Base-by-base conservation (phyloP, 2,888 invertebrate genomes). In the Xylota segnis region DNA sequence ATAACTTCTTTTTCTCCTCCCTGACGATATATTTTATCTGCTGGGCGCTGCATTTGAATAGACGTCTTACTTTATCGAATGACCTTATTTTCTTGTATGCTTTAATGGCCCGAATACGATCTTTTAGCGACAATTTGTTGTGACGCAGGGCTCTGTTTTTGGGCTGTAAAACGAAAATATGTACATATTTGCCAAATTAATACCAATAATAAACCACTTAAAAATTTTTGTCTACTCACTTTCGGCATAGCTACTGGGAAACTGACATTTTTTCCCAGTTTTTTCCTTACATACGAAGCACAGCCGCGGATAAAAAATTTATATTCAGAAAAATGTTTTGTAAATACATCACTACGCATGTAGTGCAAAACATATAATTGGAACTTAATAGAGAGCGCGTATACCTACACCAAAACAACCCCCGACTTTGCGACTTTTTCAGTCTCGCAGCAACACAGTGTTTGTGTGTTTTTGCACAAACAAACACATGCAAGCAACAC, bases 201-300 rank as follows among this genome's bases (percentile, higher is more conserved):
- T 9, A 37, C 6, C n/a, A n/a, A n/a, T 23, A 12, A 14, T 14
- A 14, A 52, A 27, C 4, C n/a, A 27, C 0, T 9, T 27, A 0
- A 12, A 5, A 29, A 5, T 23, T 12, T 40, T 6, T 16, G n/a
- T 4, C 0, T 56, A 74, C 74, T 74, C 54, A 74, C 74, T 47
- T 32, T 40, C 23, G 50, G 12, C 74, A 74, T 74, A 23, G 52
- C 45, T 32, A 45, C 34, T 14, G 43, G 52, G 18, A 63, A 45
- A 61, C 71, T 72, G 27, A 72, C n/a, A n/a, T n/a, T n/a, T n/a
- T n/a, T n/a, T n/a, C n/a, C n/a, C n/a, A n/a, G n/a, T n/a, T 7
- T 50, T 45, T 45, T 45, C 16, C 16, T 14, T 14, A 29, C 14
- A 54, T 1, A 54, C 6, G 10, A 54, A 54, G 29, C 29, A 29